A percentile compares a stretch with the other conserved stretches of the same genome.
Conservation (phyloP, 1,140 invertebrate species). For the Chlorops oryzae region DNA sequence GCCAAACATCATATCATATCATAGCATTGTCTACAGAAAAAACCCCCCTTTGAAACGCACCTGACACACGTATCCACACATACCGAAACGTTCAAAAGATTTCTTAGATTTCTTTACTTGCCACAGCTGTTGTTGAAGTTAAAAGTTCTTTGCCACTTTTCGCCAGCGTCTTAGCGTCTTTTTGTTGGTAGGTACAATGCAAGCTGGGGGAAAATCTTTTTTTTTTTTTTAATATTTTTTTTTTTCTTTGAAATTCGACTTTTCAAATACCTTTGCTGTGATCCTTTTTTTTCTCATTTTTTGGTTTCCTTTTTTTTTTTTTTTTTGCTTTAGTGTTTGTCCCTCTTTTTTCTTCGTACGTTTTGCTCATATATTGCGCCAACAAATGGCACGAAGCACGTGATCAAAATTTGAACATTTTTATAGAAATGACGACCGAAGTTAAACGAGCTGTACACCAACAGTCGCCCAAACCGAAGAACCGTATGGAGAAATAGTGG, state of each 20-base stretch:
- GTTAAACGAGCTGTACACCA: not conserved
- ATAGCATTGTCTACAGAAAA: too few species aligned
- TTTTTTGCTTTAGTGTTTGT: slow-evolving; percentile 4
- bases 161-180: not conserved
- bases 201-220: too few species aligned
- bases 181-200: too few species aligned
- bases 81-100: too few species aligned
- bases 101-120: too few species aligned
- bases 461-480: too few species aligned
- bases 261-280: not conserved
- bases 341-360: not conserved
- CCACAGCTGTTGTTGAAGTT: not conserved
- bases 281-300: not conserved
- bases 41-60: too few species aligned
- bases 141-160: not conserved
- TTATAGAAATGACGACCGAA: not conserved
- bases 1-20: too few species aligned
- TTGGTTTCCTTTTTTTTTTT: not conserved
- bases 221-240: slow-evolving; percentile 5
- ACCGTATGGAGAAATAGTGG: too few species aligned
- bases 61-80: too few species aligned
- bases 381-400: slow-evolving; percentile 40
- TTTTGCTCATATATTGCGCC: slow-evolving; percentile 11
- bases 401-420: slow-evolving; percentile 26
- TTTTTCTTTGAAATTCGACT: not conserved